These are phyloP conservation scores for Mus musculus DNA, from an alignment of 2,113 vertebrate species.

Conservation along the genomic window DNA sequence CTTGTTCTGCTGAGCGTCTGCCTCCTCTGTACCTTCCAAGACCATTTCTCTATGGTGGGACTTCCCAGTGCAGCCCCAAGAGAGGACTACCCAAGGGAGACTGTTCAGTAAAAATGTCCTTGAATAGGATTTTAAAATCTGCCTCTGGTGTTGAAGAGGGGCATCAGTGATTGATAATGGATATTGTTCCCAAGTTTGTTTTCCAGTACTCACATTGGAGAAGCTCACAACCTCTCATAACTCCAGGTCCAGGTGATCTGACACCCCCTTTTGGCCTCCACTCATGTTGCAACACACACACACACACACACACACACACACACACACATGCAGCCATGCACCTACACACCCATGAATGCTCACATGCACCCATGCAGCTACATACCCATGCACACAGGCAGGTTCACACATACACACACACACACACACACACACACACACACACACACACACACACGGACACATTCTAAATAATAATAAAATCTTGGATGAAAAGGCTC, in stretches of 20 bases:
- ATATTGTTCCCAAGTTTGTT: background rate
- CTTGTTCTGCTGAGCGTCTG: accelerated
- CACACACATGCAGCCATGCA: no score
- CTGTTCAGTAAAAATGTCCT: background rate
- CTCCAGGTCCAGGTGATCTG: background rate
- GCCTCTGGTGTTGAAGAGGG: background rate
- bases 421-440: background rate
- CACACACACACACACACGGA: background rate
- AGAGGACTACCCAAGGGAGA: background rate
- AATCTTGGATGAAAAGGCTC: background rate
- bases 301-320: background rate
- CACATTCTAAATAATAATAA: background rate
- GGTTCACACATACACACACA: no score
- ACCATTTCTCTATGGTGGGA: accelerated
- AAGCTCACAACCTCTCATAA: background rate
- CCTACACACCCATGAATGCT: no score
- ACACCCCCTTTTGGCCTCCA: background rate
- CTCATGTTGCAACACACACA: background rate
- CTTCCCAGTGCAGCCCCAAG: background rate
- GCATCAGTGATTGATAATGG: no score
- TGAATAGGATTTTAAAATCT: background rate
- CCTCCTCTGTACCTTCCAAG: background rate
- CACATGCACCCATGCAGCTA: no score
- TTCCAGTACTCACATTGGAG: background rate
- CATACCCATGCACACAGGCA: background rate